Evolutionary conservation across 1,140 invertebrate genomes (phyloP), one percentile per base, ranked within the genome.

Genomic region (Brachionus sp.): DNA sequence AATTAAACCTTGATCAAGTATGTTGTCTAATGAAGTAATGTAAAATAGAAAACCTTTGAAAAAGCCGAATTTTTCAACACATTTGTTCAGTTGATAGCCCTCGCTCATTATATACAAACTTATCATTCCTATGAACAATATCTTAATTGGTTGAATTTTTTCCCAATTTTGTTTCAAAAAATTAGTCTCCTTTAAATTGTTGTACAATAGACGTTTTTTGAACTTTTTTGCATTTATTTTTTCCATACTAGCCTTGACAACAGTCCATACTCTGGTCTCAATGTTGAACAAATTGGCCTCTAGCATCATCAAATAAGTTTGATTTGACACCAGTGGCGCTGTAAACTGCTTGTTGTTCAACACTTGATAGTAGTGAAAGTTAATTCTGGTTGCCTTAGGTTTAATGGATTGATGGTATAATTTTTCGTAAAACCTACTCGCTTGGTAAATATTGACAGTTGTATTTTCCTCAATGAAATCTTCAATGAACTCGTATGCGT

Each of bases 231-330:
- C 9, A 13, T 19, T 16, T 9, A 39, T 6, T 37, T 39, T 46
- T 75, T 75, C 70, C 10, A 46, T 12, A 7, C 39, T 75, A 25
- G 42, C 39, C 44, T 75, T 75, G 0, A 75, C 7, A 44, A 75
- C 25, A 12, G 70, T 75, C 70, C 70, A 75, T 25, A 75, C 19
- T 5, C 70, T 5, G 9, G 39, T 75, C 23, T 75, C 70, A 12
- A 46, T 75, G 39, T 75, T 75, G 23, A 75, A 75, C 33, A 75
- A 46, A 33, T 75, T 75, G 12, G 39, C 39, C n/a, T 75, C 70
- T 0, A 75, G 13, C 2, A 9, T n/a, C 39, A 75, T 19, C 9
- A 75, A 23, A 13, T 44, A 44, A 23, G 70, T 50, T 5, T 37
- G 29, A 9, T 70, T 70, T n/a, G 37, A 39, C 9, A 70, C 16